Base-by-base conservation (phyloP, 35 echinoderm and acorn worm species). In the Hemicentrotus pulcherrimus region DNA sequence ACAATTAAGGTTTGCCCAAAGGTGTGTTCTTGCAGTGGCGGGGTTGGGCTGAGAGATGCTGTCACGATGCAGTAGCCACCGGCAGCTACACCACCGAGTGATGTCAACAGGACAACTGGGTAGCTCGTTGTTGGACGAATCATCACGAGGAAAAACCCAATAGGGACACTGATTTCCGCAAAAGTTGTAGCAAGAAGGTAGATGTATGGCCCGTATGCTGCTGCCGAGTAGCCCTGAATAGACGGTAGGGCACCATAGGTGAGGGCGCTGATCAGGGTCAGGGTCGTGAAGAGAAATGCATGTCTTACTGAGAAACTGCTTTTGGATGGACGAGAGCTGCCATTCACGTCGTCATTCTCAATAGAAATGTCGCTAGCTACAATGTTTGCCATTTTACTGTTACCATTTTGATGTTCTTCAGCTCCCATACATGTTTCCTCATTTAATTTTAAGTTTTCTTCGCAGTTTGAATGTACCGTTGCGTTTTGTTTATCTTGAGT, bases 151-250 rank as follows among this genome's bases (percentile, higher is more conserved):
- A 94, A n/a, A 46, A 48, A 86, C 0, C 71, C 92, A 16, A 92
- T 59, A 30, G 95, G 95, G 13, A 88, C 87, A 30, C 92, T 86
- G 33, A 94, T 94, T 32, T 94, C 70, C 7, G 71, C 95, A 22
- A 96, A 86, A n/a, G 95, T 46, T 10, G 91, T 86, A 7, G 92
- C 95, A 32, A 96, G 46, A 22, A 94, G 95, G 71, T 94, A 96
- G 19, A 88, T 94, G 6, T 94, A 1, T 32, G 78, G 47, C 7
- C 95, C 86, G 50, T 96, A 96, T 31, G 95, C 91, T 31, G 47
- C 90, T 33, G 91, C 47, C 2, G 95, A 96, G 47, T 96, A 96
- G 0, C 91, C 46, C 85, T 96, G 91, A 30, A 96, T 94, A 9
- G 95, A 86, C 22, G 95, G 95, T 30, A 96, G 35, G 9, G 94